These are phyloP conservation scores for Trichopria drosophilae DNA, from an alignment of 2,888 invertebrate genomes.

Conservation along the genomic window DNA sequence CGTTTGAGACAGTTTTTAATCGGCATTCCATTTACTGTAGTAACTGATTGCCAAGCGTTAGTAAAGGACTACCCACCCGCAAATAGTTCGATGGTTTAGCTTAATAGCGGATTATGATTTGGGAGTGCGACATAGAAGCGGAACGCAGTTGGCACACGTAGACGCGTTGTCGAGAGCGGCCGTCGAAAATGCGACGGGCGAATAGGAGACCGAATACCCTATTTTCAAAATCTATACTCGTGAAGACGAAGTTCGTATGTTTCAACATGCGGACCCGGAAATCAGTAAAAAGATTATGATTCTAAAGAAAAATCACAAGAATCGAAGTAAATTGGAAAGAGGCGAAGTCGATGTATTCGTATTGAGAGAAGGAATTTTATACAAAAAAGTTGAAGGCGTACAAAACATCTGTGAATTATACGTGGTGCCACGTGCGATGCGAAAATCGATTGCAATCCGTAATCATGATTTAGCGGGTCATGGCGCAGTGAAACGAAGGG, in stretches of 20 bases:
- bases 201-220: too few relatives aligned
- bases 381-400: not conserved
- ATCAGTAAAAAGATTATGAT: not conserved
- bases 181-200: too few relatives aligned
- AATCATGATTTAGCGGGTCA: slow-evolving; percentile 8
- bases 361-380: too few relatives aligned
- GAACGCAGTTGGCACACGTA: slow-evolving; percentile 5
- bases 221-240: slow-evolving; percentile 8
- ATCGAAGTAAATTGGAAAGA: too few relatives aligned
- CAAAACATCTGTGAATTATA: not conserved
- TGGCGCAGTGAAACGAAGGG: slow-evolving; percentile 1
- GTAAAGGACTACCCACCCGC: slow-evolving; percentile 7
- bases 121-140: slow-evolving; percentile 5
- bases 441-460: slow-evolving; percentile 6
- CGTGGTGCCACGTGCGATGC: slow-evolving; percentile 1
- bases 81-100: too few relatives aligned
- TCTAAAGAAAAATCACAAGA: too few relatives aligned
- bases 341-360: too few relatives aligned
- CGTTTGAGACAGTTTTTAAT: too few relatives aligned
- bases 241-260: slow-evolving; percentile 9
- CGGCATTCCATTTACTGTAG: too few relatives aligned
- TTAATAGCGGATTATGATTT: slow-evolving; percentile 9
- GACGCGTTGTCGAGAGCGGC: slow-evolving; percentile 5
- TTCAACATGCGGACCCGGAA: slow-evolving; percentile 1
- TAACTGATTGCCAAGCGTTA: too few relatives aligned